A percentile compares a stretch with the other conserved stretches of the same genome.
phyloP scores from a whole-genome alignment of 2,888 invertebrate genomes.

The Penaeus monodon region DNA sequence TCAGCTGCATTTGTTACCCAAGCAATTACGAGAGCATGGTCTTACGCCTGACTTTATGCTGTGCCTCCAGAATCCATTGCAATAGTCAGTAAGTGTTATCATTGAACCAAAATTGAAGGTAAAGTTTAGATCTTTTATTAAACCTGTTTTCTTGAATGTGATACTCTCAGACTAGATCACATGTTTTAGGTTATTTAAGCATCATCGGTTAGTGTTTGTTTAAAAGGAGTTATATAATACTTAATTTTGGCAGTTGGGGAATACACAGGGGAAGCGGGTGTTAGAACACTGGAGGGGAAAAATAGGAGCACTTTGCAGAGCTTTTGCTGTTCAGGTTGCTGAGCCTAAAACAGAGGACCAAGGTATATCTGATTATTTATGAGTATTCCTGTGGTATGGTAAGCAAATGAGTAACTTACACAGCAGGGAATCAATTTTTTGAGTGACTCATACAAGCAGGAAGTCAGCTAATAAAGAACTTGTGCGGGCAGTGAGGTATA shows the following conservation, averaged over 20 bases:
- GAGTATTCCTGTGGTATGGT: no score
- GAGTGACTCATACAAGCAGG: no score
- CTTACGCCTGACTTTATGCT: slow-evolving; percentile 29
- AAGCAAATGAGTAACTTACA: no score
- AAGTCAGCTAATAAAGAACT: no score
- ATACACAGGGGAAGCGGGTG: slow-evolving; percentile 75
- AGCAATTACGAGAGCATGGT: slow-evolving; percentile 52
- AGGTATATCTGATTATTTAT: not conserved
- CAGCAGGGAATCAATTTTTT: no score
- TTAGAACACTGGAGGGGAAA: slow-evolving; percentile 73
- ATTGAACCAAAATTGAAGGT: not conserved
- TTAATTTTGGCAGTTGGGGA: slow-evolving; percentile 41
- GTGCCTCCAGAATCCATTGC: slow-evolving; percentile 45
- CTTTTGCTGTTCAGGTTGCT: slow-evolving; percentile 55
- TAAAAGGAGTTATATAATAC: no score
- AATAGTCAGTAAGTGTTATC: slow-evolving; percentile 38
- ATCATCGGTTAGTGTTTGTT: no score
- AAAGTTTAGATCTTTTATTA: not conserved
- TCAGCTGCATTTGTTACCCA: slow-evolving; percentile 51
- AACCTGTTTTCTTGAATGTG: no score
- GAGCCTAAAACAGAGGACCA: slow-evolving; percentile 17
- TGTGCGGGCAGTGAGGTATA: no score
- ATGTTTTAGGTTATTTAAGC: no score
- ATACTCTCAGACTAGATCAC: no score
- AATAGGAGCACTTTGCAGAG: slow-evolving; percentile 67